Base-by-base conservation (phyloP, 2,888 invertebrate genomes). In the Macrosiphum euphorbiae region DNA sequence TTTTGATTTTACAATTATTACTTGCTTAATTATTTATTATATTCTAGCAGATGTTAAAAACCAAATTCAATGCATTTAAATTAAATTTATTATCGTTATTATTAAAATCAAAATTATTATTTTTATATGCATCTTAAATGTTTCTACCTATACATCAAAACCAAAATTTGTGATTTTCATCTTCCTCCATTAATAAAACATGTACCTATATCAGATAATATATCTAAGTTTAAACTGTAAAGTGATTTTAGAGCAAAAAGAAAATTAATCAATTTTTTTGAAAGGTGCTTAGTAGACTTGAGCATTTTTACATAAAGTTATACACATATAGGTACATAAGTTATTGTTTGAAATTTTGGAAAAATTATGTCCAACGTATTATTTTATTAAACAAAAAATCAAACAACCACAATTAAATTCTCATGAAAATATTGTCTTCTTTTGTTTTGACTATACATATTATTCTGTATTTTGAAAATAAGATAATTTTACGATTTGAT, bases 41-140 rank as follows among this genome's bases (percentile, higher is more conserved):
- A 84, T 85, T 85, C 44, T n/a, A n/a, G 52, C 24, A 55, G 24
- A 41, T 35, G 26, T 88, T 35, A 35, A 88, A 88, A 88, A 52
- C 35, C 35, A 88, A 55, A 41, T 55, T 35, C 24, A 88, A 24
- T 88, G 52, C 88, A 88, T 88, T 88, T 88, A 88, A 55, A 85
- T 85, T 85, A 44, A 85, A 44, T 85, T 85, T 8, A 67, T n/a
- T n/a, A 67, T 67, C 13, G 20, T 67, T 35, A 67, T 67, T 78
- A 35, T 78, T 35, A 35, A 20, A 78, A 78, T 78, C 78, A 78
- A 78, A 78, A 78, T 78, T 35, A 67, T 67, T 35, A 35, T 78
- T 20, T 78, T 78, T 78, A 8, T 78, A 78, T 78, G 20, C 78
- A 20, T 78, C 20, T 7, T 78, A 78, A 67, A 16, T n/a, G 5